These are phyloP conservation scores for Pteria penguin DNA, from an alignment of 2,888 invertebrate genomes.

Conservation along the genomic window DNA sequence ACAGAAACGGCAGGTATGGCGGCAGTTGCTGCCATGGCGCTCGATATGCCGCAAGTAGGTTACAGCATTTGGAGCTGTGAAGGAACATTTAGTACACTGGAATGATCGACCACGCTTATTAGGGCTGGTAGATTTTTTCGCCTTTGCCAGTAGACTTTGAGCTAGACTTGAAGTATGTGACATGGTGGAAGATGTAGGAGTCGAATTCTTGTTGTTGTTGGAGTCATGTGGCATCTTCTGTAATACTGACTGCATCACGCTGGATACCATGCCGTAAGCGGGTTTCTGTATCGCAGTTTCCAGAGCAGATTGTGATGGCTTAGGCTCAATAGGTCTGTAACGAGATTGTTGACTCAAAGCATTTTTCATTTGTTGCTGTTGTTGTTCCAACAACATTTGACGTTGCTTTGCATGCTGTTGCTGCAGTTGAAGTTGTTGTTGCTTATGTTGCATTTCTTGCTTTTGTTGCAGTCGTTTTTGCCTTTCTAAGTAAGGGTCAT, in stretches of 20 bases:
- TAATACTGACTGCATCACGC: background rate
- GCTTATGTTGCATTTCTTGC: slow-evolving; percentile 34
- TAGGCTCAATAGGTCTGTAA: slow-evolving; percentile 43
- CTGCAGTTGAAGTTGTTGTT: slow-evolving; percentile 28
- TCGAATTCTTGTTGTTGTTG: slow-evolving; percentile 22
- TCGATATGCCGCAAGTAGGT: slow-evolving; percentile 71
- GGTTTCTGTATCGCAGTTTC: slow-evolving; percentile 9
- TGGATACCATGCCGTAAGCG: background rate
- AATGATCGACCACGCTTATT: slow-evolving; percentile 64
- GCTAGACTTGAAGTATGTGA: slow-evolving; percentile 16
- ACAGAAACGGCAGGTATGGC: slow-evolving; percentile 73
- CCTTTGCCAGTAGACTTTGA: slow-evolving; percentile 44
- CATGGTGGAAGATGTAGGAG: background rate
- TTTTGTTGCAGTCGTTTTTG: slow-evolving; percentile 31
- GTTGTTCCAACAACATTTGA: slow-evolving; percentile 5
- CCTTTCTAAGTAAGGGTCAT: slow-evolving; percentile 15
- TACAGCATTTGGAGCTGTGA: slow-evolving; percentile 66
- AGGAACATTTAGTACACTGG: slow-evolving; percentile 73
- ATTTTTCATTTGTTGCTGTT: slow-evolving; percentile 17
- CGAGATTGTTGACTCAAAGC: slow-evolving; percentile 25
- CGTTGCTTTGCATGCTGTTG: slow-evolving; percentile 11
- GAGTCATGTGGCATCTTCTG: slow-evolving; percentile 22
- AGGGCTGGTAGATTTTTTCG: slow-evolving; percentile 64
- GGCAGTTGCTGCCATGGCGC: slow-evolving; percentile 70
- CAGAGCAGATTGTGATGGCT: slow-evolving; percentile 31